phyloP scores from a whole-genome alignment of 1,140 invertebrate species.

The Bombus turneri region DNA sequence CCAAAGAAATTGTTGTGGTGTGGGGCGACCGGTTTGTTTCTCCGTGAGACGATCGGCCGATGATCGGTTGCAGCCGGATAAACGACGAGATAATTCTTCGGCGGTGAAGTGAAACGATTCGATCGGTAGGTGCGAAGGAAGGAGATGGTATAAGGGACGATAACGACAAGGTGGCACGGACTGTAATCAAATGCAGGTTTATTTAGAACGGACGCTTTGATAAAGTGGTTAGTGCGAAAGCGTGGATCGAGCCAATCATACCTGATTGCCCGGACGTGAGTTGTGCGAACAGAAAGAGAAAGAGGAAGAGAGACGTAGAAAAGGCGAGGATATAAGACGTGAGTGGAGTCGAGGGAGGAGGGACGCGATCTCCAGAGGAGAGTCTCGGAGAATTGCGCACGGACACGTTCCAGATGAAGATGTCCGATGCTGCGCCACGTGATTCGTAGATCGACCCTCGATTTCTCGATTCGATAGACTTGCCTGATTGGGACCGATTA shows the following conservation, averaged over 20 bases:
- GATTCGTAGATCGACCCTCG: conserved; percentile 61
- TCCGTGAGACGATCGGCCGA: not conserved
- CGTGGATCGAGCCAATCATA: conserved; percentile 80
- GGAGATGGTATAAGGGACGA: conserved; percentile 71
- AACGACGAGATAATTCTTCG: conserved; percentile 55
- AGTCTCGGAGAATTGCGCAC: conserved; percentile 21
- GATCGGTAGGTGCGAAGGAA: conserved; percentile 61
- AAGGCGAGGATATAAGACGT: conserved; percentile 9
- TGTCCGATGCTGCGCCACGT: conserved; percentile 62
- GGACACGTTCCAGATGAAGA: conserved; percentile 60
- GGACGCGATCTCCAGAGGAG: not conserved
- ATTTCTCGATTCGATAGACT: conserved; percentile 42
- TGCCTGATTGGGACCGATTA: not conserved
- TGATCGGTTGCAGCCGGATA: conserved; percentile 43
- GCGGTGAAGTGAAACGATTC: conserved; percentile 47
- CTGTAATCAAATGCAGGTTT: conserved; percentile 79
- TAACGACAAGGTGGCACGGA: conserved; percentile 71
- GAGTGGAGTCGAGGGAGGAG: not conserved
- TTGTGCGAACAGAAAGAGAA: conserved; percentile 61
- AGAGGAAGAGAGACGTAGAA: conserved; percentile 36
- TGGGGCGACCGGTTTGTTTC: not conserved
- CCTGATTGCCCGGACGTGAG: conserved; percentile 81
- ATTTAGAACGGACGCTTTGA: conserved; percentile 78
- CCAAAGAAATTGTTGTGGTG: not conserved
- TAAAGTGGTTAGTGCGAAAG: conserved; percentile 81